Percentiles rank a stretch among this genome's conserved stretches.
Evolutionary conservation across 2,797 vertebrate species (phyloP).

Genomic region (Sitta carolinensis): DNA sequence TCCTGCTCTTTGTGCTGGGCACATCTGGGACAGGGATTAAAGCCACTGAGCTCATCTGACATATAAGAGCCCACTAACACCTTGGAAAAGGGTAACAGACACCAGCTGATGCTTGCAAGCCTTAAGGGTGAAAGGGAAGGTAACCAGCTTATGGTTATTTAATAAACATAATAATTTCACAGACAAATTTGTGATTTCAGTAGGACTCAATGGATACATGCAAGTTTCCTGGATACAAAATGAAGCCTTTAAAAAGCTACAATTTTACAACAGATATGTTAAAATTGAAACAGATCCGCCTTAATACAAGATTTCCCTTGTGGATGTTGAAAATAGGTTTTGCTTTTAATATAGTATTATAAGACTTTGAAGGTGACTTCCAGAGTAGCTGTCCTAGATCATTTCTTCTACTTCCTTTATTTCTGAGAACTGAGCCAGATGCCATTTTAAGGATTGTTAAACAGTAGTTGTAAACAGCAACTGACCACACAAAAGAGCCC

Average conservation of each 20-base stretch:
- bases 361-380: constrained; percentile 42
- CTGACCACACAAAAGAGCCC: neutral
- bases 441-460: neutral
- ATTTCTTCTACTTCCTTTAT: neutral
- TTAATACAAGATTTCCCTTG: neutral
- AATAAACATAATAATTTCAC: neutral
- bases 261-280: neutral
- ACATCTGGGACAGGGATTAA: constrained; percentile 49
- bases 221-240: neutral
- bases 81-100: constrained; percentile 36
- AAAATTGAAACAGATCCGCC: neutral
- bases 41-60: constrained; percentile 32
- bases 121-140: neutral
- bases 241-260: neutral
- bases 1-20: constrained; percentile 34
- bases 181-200: neutral
- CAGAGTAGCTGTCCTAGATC: neutral
- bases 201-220: neutral
- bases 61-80: neutral
- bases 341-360: neutral
- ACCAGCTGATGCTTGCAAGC: constrained; percentile 18
- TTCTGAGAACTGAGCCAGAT: neutral
- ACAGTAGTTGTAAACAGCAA: neutral
- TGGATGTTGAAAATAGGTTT: constrained; percentile 7
- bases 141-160: neutral